Base-by-base conservation (phyloP, 1,140 invertebrate genomes). In the Euura lappo region DNA sequence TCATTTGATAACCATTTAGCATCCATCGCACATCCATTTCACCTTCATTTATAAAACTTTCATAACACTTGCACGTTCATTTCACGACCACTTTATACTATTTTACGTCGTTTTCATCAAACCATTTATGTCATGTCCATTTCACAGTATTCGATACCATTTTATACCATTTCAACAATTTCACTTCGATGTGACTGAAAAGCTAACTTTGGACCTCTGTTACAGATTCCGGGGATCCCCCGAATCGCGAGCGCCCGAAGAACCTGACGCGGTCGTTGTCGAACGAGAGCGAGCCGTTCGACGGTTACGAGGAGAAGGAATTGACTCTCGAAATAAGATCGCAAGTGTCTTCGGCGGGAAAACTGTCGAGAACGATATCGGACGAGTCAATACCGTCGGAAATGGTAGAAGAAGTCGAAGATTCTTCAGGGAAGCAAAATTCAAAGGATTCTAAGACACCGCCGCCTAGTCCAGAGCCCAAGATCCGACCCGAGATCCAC, bases 301-400 rank as follows among this genome's bases (percentile, higher is more conserved):
- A 83, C 44, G 77, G 79, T 76, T 84, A 79, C 72, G 82, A 86
- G 72, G 73, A 78, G 13, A 84, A 84, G 71, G 80, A 85, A 68
- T 69, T 83, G 71, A 45, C 45, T 4, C 3, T 70, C 28, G 69
- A 70, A 5, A 70, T 70, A 42, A 42, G 44, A 28, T 70, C 69
- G 45, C 69, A 70, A 28, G 8, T n/a, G 10, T 70, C 69, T 4
- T 70, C 69, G 44, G 42, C 46, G 43, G 46, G 69, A 42, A 70
- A 70, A 46, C 4, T 70, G 2, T 70, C 69, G 64, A 81, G 83
- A 45, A 83, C 85, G 64, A 86, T 88, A 77, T 87, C 86, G n/a
- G 82, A 88, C 73, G 86, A 88, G 69, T 87, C 86, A 10, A 71
- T 88, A 67, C 85, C 86, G 6, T 77, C 71, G 46, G 86, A 86